Conservation (phyloP, 2,797 vertebrate species). For the Poecile montanus region DNA sequence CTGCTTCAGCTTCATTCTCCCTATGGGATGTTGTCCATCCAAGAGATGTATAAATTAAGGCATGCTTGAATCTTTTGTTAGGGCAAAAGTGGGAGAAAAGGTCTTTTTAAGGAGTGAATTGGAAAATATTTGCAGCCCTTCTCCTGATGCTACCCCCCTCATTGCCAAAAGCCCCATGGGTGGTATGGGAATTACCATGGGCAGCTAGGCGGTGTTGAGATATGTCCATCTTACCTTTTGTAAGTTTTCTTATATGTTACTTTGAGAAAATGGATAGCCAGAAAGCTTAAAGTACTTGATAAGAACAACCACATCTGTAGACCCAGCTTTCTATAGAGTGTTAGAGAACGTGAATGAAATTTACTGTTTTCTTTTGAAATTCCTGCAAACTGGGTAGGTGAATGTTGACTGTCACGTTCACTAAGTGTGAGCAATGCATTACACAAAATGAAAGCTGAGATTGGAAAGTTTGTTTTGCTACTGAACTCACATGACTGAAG, state of each 20-base stretch:
- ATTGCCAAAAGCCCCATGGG: not conserved
- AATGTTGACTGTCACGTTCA: not conserved
- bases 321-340: not conserved
- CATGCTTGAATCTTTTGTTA: conserved; percentile 32
- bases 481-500: not conserved
- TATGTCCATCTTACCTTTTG: not conserved
- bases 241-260: not conserved
- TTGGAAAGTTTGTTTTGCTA: not conserved
- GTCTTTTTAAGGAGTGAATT: not conserved
- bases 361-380: not conserved
- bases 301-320: not conserved
- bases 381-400: not conserved
- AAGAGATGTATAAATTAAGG: conserved; percentile 36
- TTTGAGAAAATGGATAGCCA: not conserved
- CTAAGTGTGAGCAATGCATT: not conserved
- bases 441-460: not conserved
- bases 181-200: not conserved
- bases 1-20: conserved; percentile 29
- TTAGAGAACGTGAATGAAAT: not conserved
- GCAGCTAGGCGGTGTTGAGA: not conserved
- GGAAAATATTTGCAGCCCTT: conserved; percentile 6
- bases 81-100: not conserved
- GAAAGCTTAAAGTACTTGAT: not conserved
- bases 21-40: not conserved
- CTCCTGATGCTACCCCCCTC: not conserved